A percentile compares a stretch with the other conserved stretches of the same genome.
Conservation (phyloP, 30 jellyfish, hydroid and myxozoan genomes). For the Aurelia aurita region DNA sequence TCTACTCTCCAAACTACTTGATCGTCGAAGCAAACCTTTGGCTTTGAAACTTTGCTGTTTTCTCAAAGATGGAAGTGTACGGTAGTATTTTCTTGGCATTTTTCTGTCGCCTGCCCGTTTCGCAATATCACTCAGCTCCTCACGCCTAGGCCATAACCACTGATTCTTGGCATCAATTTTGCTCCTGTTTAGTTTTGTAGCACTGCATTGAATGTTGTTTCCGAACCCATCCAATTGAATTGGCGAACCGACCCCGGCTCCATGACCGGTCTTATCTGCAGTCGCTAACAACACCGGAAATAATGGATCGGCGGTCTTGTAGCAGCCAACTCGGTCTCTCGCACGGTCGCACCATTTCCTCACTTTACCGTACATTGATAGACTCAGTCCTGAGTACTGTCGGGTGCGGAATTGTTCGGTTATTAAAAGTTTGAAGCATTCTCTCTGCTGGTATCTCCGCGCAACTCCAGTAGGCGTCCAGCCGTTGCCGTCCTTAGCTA, state of each 20-base stretch:
- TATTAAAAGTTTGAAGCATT: conserved; percentile 55
- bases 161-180: conserved; percentile 53
- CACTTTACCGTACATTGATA: conserved; percentile 60
- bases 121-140: conserved; percentile 16
- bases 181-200: conserved; percentile 25
- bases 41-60: conserved; percentile 32
- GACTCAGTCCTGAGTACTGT: conserved; percentile 57
- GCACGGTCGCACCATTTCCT: conserved; percentile 82
- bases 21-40: conserved; percentile 19
- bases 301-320: conserved; percentile 44
- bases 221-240: conserved; percentile 72
- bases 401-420: conserved; percentile 67
- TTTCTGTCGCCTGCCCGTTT: conserved; percentile 16
- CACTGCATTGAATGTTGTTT: conserved; percentile 53
- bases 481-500: conserved; percentile 67
- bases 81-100: conserved; percentile 6
- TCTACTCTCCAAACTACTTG: conserved; percentile 58
- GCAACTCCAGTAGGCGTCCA: conserved; percentile 70
- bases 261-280: conserved; percentile 33
- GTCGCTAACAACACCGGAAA: conserved; percentile 47
- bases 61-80: conserved; percentile 43
- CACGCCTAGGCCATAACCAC: conserved; percentile 81
- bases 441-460: conserved; percentile 67
- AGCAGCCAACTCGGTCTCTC: conserved; percentile 62
- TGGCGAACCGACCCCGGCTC: conserved; percentile 69